Evolutionary conservation across 2,888 invertebrate genomes (phyloP).

Genomic region (Chrysopilus asiliformis): DNA sequence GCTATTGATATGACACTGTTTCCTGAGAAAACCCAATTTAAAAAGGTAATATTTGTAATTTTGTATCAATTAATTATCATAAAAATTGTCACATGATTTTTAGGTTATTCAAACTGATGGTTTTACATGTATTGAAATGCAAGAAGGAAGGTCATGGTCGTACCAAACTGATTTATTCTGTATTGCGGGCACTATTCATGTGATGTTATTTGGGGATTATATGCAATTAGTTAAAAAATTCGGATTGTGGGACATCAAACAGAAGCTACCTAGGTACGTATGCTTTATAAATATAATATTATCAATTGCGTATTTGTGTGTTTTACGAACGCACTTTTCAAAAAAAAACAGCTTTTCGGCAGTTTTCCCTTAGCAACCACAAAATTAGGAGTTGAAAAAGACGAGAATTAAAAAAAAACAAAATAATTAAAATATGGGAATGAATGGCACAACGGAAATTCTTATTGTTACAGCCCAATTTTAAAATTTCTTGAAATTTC

Average conservation of each 20-base stretch:
- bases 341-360: too few relatives aligned
- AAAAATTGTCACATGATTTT: slow-evolving; percentile 16
- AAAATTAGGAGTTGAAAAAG: too few relatives aligned
- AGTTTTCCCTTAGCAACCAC: too few relatives aligned
- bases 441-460: too few relatives aligned
- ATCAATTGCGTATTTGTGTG: too few relatives aligned
- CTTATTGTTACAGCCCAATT: too few relatives aligned
- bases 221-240: slow-evolving; percentile 63
- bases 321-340: too few relatives aligned
- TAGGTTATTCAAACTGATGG: slow-evolving; percentile 65
- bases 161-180: slow-evolving; percentile 92
- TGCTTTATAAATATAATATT: too few relatives aligned
- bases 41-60: slow-evolving; percentile 40
- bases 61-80: background rate
- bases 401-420: too few relatives aligned
- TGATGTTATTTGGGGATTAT: slow-evolving; percentile 77
- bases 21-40: slow-evolving; percentile 66
- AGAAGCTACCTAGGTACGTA: slow-evolving; percentile 52
- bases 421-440: too few relatives aligned
- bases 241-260: slow-evolving; percentile 54
- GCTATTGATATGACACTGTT: slow-evolving; percentile 87
- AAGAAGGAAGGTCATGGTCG: slow-evolving; percentile 81
- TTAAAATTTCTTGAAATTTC: too few relatives aligned
- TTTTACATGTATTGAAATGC: slow-evolving; percentile 85
- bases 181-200: slow-evolving; percentile 77